Evolutionary conservation across 1,140 invertebrate species (phyloP), one percentile per base, ranked within the genome.

Genomic region (Drosophila bocki): DNA sequence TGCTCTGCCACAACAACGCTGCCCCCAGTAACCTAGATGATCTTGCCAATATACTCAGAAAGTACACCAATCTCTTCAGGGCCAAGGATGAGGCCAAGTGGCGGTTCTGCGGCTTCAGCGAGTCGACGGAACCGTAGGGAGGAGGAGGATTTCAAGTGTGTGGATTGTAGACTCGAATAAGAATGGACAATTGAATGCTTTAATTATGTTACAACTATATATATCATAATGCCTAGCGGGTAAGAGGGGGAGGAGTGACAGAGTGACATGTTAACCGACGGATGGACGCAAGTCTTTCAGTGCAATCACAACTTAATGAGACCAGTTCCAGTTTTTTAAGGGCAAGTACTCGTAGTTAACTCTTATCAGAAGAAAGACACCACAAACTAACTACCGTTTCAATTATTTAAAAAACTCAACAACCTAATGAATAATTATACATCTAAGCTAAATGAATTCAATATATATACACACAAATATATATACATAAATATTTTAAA

Each of bases 11-110:
- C 3, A 80, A 80, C 39, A 95, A 96, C 54, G 94, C 95, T 3
- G 94, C 94, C 63, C 91, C 96, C 15, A 94, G 95, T 78, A 94
- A 95, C 2, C 95, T 80, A 44, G 74, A 88, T 33, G 96, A 97
- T 83, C 94, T 98, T 7, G 96, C 97, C 93, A 94, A 94, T 77
- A 92, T 97, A 42, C 95, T 98, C 93, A 94, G 94, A 78, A 95
- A 95, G 90, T 97, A 96, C 92, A 95, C 96, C 9, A 94, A 95
- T 74, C 94, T 98, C 15, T 98, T 97, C 81, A 95, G 95, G 82
- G 54, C 68, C 35, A 37, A 54, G 65, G 63, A 91, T 44, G 70
- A 77, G 64, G 71, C 68, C 35, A 85, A 79, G 67, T 98, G 97
- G 97, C 94, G 95, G 42, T 96, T 96, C 93, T 95, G 95, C 78